Evolutionary conservation across 2,113 vertebrate species (phyloP), one percentile per base, ranked within the genome.

Genomic region (Sclerurus mexicanus): DNA sequence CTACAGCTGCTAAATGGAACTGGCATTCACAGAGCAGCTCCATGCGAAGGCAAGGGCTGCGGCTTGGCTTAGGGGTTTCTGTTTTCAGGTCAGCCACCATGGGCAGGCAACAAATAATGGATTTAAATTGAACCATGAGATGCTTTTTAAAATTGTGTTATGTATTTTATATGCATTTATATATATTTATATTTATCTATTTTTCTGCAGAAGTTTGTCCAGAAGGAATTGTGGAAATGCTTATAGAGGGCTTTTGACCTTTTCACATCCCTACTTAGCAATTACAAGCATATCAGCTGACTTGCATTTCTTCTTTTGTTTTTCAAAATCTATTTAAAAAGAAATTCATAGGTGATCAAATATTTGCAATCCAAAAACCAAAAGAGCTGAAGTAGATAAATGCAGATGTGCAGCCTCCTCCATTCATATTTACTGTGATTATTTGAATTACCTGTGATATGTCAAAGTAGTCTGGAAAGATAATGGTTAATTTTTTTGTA

Each of bases 1-100:
- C 94, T 88, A 76, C 96, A 96, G 88, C 95, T 97, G 96, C 90
- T 91, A 79, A 83, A 92, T 63, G 90, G 76, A 95, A 83, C 75
- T 94, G 92, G 88, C 63, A 62, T 76, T 93, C 76, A 35, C 0
- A 14, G 64, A 95, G 72, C 23, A 86, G 59, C 72, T 92, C 74
- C 1, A 3, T 62, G 85, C 58, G 75, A 96, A 93, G 78, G 75
- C 2, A 0, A 87, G 71, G 85, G 58, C 82, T 90, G 75, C 0
- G 8, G 49, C 50, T 79, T 10, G 6, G n/a, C 49, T 85, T 69
- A 20, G 50, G 46, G 53, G 28, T 77, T 87, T 80, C 71, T 73
- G 58, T 31, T 84, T 93, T 63, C 1, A 3, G 46, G 63, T 92
- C 79, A 88, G 14, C 14, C 55, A 62, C 53, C 20, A 35, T 10